These are phyloP conservation scores for Frankliniella intonsa DNA, from an alignment of 2,888 invertebrate species.

Conservation along the genomic window DNA sequence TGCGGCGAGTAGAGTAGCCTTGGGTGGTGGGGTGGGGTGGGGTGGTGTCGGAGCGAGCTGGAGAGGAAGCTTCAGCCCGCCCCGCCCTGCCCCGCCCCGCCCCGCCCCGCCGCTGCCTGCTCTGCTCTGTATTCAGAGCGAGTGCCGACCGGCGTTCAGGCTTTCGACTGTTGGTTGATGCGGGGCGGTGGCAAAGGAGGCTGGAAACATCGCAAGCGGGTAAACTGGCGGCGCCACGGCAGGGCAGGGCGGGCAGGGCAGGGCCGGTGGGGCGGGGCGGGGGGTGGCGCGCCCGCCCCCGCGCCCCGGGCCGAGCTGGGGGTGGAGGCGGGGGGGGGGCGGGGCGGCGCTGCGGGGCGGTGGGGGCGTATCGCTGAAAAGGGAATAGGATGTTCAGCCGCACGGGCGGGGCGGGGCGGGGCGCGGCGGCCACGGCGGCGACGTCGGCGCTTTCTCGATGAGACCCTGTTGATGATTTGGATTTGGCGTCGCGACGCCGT, in stretches of 20 bases:
- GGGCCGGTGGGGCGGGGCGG: neutral
- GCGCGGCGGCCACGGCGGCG: neutral
- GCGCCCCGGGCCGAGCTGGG: too few species aligned
- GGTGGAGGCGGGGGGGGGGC: neutral
- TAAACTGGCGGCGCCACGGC: conserved; percentile 15
- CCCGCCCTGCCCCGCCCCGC: neutral
- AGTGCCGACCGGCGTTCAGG: conserved; percentile 4
- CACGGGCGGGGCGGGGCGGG: too few species aligned
- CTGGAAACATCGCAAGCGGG: conserved; percentile 24
- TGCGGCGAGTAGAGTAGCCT: neutral
- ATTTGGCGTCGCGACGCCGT: too few species aligned
- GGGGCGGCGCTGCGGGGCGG: neutral
- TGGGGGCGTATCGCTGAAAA: neutral
- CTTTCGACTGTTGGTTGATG: conserved; percentile 26
- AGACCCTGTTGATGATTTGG: neutral
- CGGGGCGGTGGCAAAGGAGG: conserved; percentile 18
- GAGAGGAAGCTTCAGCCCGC: neutral
- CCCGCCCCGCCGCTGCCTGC: neutral
- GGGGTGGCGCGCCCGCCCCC: neutral
- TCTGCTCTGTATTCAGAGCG: conserved; percentile 22
- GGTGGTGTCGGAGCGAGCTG: too few species aligned
- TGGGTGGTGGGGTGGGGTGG: too few species aligned
- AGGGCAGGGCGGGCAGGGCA: too few species aligned
- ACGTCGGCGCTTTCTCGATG: conserved; percentile 3
- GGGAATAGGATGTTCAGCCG: neutral